These are phyloP conservation scores for Tupiocoris notatus DNA, from an alignment of 2,888 invertebrate species.

Conservation along the genomic window DNA sequence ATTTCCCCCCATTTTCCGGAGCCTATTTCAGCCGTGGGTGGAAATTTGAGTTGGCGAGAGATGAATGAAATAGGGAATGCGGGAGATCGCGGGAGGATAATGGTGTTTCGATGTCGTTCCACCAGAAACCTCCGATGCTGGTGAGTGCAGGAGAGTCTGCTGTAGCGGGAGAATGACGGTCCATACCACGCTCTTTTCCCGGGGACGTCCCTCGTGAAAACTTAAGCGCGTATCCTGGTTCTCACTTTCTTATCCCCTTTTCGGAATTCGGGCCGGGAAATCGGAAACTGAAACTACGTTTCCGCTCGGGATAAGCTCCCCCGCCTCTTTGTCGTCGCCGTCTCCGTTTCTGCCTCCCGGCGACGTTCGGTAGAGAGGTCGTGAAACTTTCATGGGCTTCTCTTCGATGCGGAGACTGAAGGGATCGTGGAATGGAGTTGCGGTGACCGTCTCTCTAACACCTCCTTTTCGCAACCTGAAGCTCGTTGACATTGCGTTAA, in stretches of 20 bases:
- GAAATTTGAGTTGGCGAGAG: not conserved
- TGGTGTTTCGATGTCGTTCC: not conserved
- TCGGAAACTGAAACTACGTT: conserved; percentile 8
- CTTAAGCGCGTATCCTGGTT: conserved; percentile 31
- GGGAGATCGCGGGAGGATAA: not conserved
- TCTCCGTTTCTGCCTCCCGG: not conserved
- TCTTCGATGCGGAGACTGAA: not conserved
- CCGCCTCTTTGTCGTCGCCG: not conserved
- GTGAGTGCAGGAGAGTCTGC: too few species aligned
- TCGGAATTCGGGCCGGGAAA: not conserved
- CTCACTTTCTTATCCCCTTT: conserved; percentile 31
- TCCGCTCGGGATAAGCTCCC: not conserved
- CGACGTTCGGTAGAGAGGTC: not conserved
- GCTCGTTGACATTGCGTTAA: too few species aligned
- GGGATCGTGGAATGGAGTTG: too few species aligned
- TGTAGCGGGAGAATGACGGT: conserved; percentile 8
- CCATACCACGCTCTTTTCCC: not conserved
- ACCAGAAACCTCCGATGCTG: not conserved
- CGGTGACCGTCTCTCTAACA: too few species aligned
- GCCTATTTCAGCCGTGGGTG: too few species aligned
- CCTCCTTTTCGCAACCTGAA: too few species aligned
- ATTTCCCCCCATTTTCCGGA: too few species aligned
- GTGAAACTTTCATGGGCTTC: not conserved
- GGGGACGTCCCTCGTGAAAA: conserved; percentile 22
- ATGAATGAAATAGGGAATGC: not conserved